Evolutionary conservation across 2,888 invertebrate genomes (phyloP), one percentile per base, ranked within the genome.

Genomic region (Conomelus anceps): DNA sequence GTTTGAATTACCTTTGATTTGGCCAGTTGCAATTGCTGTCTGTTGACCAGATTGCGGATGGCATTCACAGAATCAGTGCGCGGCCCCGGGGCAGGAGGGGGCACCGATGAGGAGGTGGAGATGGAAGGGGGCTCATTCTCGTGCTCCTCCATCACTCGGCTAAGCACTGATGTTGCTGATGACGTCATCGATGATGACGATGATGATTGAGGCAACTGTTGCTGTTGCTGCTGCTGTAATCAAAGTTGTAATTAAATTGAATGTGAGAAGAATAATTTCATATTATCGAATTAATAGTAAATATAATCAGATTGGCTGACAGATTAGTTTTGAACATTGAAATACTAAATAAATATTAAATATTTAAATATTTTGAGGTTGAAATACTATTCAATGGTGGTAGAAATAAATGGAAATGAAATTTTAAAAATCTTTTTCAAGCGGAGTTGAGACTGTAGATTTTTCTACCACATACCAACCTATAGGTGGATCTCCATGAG

Each of bases 21-120:
- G 85, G 93, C 93, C 22, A 63, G n/a, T n/a, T 63, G 63, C n/a
- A 63, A n/a, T n/a, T 63, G 63, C 63, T 93, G 92, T 24, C 93
- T 92, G 7, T 92, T 92, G 91, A 94, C 93, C 91, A 93, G 93
- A 88, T 92, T 93, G 88, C 93, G 92, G 34, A 93, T 91, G 0
- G 93, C 93, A 88, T 93, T 93, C 91, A 93, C 93, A 89, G 93
- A 93, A 91, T 94, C 94, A 91, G 93, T 93, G 22, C 94, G 92
- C 0, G 93, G 93, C 6, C 93, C 92, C 0, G 93, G 93, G 22
- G 92, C 92, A 23, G 91, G 90, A 34, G 89, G 90, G 13, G 85
- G 88, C 41, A 63, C 17, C 6, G 87, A 84, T 22, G 88, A 41
- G 24, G 24, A 85, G 23, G 29, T 41, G 13, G 90, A 84, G n/a